These are phyloP conservation scores for Malthinus flaveolus DNA, from an alignment of 2,888 invertebrate species.

Conservation along the genomic window DNA sequence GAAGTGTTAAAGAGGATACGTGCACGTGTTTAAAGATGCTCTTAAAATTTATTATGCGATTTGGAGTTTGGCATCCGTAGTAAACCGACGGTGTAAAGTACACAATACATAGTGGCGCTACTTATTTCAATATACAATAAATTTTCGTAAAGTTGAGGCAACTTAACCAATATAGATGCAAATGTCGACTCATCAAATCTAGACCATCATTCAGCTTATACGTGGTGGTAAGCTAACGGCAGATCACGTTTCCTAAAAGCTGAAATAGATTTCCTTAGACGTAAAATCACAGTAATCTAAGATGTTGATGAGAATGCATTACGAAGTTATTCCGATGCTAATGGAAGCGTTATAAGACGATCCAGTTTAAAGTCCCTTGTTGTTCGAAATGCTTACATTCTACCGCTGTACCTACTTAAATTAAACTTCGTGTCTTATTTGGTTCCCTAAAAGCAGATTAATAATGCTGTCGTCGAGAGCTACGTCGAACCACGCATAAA, in stretches of 20 bases:
- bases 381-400: conserved; percentile 26
- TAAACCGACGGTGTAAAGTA: too few species aligned
- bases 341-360: conserved; percentile 29
- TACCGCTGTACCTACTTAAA: conserved; percentile 19
- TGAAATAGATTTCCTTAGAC: conserved; percentile 27
- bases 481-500: conserved; percentile 17
- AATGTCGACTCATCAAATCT: conserved; percentile 23
- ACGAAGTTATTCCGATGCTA: conserved; percentile 27
- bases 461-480: conserved; percentile 13
- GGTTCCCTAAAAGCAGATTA: conserved; percentile 9
- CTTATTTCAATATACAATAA: conserved; percentile 23
- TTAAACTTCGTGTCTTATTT: conserved; percentile 16
- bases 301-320: conserved; percentile 31
- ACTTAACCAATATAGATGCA: conserved; percentile 29
- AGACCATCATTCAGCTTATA: conserved; percentile 20
- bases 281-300: conserved; percentile 28
- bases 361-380: conserved; percentile 22
- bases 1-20: too few species aligned
- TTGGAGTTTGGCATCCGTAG: too few species aligned
- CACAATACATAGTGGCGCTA: background rate
- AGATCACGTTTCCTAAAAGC: conserved; percentile 27
- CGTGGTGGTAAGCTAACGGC: conserved; percentile 23
- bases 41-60: too few species aligned
- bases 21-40: too few species aligned
- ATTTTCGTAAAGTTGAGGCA: conserved; percentile 18